phyloP scores from a whole-genome alignment of 2,888 invertebrate species.

The Drosophila macrospina region DNA sequence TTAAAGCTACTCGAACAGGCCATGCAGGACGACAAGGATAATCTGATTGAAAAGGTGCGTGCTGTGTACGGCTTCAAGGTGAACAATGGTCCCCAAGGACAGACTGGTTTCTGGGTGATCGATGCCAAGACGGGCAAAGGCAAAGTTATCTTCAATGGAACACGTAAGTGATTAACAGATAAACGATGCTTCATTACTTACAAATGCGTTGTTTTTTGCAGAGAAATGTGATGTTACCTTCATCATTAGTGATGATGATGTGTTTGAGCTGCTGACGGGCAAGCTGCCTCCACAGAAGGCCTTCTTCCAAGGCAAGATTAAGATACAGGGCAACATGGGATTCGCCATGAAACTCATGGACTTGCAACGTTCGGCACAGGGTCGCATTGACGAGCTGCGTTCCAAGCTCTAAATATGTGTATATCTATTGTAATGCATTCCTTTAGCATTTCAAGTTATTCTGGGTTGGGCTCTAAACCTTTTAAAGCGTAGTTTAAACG shows the following conservation, averaged over 20 bases:
- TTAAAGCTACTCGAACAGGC: constrained; percentile 93
- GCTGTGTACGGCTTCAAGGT: constrained; percentile 96
- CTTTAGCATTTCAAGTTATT: constrained; percentile 11
- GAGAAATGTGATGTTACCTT: constrained; percentile 96
- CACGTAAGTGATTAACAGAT: constrained; percentile 64
- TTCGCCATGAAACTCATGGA: constrained; percentile 97
- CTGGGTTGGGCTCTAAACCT: constrained; percentile 26
- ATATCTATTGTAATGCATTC: constrained; percentile 4
- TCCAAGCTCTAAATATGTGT: constrained; percentile 91
- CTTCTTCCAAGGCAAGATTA: constrained; percentile 98
- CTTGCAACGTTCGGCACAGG: constrained; percentile 90
- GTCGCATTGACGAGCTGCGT: constrained; percentile 90
- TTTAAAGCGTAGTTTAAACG: constrained; percentile 8
- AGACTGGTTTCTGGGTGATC: constrained; percentile 94
- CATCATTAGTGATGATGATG: constrained; percentile 94
- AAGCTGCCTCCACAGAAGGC: constrained; percentile 98
- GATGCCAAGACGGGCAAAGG: constrained; percentile 96
- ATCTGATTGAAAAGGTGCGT: constrained; percentile 93
- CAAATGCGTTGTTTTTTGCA: constrained; percentile 44
- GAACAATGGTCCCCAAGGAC: constrained; percentile 91
- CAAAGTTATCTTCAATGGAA: constrained; percentile 92
- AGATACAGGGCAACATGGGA: constrained; percentile 98
- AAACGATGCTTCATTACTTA: not conserved
- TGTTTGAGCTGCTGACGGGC: constrained; percentile 94
- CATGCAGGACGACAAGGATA: constrained; percentile 92